A percentile compares a stretch with the other conserved stretches of the same genome.
phyloP scores from a whole-genome alignment of 2,888 invertebrate genomes.

The Cheilosia vulpina region DNA sequence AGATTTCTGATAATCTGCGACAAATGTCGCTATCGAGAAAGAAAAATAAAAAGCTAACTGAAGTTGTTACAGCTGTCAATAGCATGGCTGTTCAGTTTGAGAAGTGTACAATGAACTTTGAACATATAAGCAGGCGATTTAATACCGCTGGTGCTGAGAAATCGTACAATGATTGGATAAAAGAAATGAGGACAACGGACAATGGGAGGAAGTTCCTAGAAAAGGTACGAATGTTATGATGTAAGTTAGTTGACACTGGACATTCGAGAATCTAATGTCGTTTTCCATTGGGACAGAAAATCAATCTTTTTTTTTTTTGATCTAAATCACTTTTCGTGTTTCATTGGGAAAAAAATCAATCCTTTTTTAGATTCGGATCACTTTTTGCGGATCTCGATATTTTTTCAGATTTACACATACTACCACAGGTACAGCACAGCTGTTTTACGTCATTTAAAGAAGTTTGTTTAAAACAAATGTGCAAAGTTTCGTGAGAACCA shows the following conservation, averaged over 20 bases:
- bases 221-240: constrained; percentile 76
- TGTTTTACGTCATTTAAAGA: too few species aligned
- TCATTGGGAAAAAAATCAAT: too few species aligned
- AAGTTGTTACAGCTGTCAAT: constrained; percentile 77
- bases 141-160: constrained; percentile 70
- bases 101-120: constrained; percentile 78
- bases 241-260: background rate
- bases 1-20: constrained; percentile 78
- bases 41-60: constrained; percentile 76
- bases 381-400: too few species aligned
- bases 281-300: too few species aligned
- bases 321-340: too few species aligned
- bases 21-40: constrained; percentile 76
- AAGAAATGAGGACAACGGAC: constrained; percentile 80
- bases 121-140: constrained; percentile 69
- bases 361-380: too few species aligned
- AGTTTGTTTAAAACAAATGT: too few species aligned
- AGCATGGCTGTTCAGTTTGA: constrained; percentile 78
- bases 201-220: constrained; percentile 81
- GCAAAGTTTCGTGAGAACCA: too few species aligned
- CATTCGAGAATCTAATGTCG: too few species aligned
- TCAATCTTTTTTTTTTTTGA: too few species aligned
- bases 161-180: constrained; percentile 81
- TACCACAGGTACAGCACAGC: too few species aligned
- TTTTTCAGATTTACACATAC: too few species aligned